Evolutionary conservation across 2,113 vertebrate genomes (phyloP).

Genomic region (Paralichthys olivaceus): DNA sequence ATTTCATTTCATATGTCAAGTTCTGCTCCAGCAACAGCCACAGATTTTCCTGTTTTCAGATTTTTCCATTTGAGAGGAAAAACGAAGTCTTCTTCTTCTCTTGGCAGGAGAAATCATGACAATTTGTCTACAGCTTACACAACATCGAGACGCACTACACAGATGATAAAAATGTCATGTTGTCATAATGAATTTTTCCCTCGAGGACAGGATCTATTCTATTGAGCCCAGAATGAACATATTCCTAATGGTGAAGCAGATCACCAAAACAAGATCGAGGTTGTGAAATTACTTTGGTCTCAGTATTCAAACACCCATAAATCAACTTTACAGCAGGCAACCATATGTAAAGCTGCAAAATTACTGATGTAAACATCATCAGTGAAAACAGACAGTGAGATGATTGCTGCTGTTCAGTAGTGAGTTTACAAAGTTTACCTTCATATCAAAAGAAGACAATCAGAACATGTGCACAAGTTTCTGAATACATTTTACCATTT

Average conservation of each 20-base stretch:
- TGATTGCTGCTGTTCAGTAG: not conserved
- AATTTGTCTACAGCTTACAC: not conserved
- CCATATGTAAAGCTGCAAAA: not conserved
- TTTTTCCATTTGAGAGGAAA: conserved; percentile 17
- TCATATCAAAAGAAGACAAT: not conserved
- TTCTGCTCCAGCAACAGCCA: not conserved
- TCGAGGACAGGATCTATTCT: not conserved
- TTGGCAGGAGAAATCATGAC: not conserved
- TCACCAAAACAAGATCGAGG: not conserved
- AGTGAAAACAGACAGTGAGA: too few species aligned
- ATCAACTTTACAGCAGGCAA: not conserved
- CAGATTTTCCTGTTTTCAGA: conserved; percentile 6
- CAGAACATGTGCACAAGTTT: not conserved
- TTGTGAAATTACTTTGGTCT: not conserved
- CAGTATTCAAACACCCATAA: not conserved
- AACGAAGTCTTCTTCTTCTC: not conserved
- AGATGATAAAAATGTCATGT: conserved; percentile 1
- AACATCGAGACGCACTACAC: conserved; percentile 9
- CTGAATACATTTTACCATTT: not conserved
- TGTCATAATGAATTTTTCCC: not conserved
- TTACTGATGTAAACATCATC: too few species aligned
- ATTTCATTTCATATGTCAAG: not conserved
- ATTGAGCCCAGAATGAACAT: not conserved
- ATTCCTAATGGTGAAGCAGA: not conserved
- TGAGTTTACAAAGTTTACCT: not conserved